Base-by-base conservation (phyloP, 2,113 vertebrate genomes). In the Lamprologus speciosus region DNA sequence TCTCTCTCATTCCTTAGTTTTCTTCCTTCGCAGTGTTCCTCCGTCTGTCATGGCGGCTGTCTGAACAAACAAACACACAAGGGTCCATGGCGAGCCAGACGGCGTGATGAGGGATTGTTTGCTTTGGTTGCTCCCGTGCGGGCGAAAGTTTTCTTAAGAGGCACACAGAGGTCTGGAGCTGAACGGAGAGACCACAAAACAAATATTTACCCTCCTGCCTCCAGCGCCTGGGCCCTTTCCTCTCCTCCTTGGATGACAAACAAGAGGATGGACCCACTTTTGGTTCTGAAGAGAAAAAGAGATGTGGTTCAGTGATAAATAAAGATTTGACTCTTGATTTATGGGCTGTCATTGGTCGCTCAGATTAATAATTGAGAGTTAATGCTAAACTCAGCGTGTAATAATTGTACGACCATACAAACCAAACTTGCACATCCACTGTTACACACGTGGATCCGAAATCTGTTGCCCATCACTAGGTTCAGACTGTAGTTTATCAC, bases 111-210 rank as follows among this genome's bases (percentile, higher is more conserved):
- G 85, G 89, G 87, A 91, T 82, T 96, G 94, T 96, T 96, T 96
- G 95, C 94, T 91, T 86, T 94, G 83, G 91, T 93, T 93, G 93
- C 93, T 95, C 94, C 91, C 85, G 89, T 92, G 95, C 82, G 88
- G 85, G 88, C 87, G 90, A 95, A 94, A 94, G 95, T 95, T 96
- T 96, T 95, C 94, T 95, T 95, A 95, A 92, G 93, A 93, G 94
- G 91, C 91, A 65, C 89, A 92, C 91, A 91, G 92, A 94, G 94
- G 94, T 91, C 92, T 85, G 87, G 87, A 92, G 93, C 91, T 92
- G 88, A 87, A 92, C 88, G n/a, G 86, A 90, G 94, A 91, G 94
- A 87, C 92, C 91, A 84, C 90, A 93, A 93, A 94, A 95, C 94
- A 95, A 96, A 96, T 96, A 96, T 96, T 95, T 95, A 95, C 93